Evolutionary conservation across 2,888 invertebrate species (phyloP).

Genomic region (Globia sparganii): DNA sequence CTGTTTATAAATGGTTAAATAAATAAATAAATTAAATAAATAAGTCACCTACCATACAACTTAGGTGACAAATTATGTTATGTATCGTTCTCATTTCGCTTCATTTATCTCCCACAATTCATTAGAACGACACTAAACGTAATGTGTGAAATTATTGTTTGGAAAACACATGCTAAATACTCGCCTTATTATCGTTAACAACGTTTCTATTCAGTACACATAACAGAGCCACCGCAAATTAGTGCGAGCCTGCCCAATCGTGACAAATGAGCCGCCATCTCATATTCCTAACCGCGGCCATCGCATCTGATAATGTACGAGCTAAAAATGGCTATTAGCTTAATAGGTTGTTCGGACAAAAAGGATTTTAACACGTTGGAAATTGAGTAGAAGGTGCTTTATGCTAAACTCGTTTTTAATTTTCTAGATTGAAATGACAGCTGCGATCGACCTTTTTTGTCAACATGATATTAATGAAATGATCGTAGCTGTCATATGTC

Average conservation of each 20-base stretch:
- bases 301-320: constrained; percentile 40
- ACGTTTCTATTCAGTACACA: constrained; percentile 32
- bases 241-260: constrained; percentile 31
- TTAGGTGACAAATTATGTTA: neutral
- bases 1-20: too few species aligned
- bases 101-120: neutral
- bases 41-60: neutral
- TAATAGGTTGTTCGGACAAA: neutral
- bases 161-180: constrained; percentile 8
- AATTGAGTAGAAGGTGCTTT: neutral
- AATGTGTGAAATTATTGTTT: neutral
- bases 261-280: constrained; percentile 43
- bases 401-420: too few species aligned
- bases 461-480: too few species aligned
- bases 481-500: too few species aligned
- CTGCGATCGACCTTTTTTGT: too few species aligned
- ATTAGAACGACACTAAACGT: neutral
- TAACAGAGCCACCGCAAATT: constrained; percentile 54
- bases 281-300: constrained; percentile 41
- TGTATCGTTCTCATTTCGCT: neutral
- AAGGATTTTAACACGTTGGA: neutral
- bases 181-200: constrained; percentile 22
- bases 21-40: too few species aligned
- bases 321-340: constrained; percentile 10
- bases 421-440: too few species aligned